These are phyloP conservation scores for Cosmopolites sordidus DNA, from an alignment of 2,888 invertebrate species.

Conservation along the genomic window DNA sequence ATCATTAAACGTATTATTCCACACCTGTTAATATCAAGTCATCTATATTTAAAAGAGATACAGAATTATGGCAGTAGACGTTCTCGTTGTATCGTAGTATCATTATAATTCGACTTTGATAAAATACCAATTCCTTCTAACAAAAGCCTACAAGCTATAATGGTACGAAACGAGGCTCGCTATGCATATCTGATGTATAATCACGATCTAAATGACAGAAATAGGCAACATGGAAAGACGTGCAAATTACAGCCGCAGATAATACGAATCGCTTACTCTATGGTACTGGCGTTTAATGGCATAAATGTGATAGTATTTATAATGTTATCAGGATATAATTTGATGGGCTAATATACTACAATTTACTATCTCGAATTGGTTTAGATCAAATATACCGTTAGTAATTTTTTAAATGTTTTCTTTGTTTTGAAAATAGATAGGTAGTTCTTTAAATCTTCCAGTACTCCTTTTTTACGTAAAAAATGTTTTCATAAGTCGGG, in stretches of 20 bases:
- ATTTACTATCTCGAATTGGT: no score
- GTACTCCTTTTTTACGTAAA: no score
- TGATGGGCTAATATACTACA: no score
- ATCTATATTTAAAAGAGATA: no score
- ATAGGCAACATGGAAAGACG: constrained; percentile 13
- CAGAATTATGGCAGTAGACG: not conserved
- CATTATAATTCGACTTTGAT: not conserved
- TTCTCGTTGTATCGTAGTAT: not conserved
- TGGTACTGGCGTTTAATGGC: constrained; percentile 2
- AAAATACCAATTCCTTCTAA: not conserved
- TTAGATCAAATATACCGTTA: no score
- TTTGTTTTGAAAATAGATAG: no score
- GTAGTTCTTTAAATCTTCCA: no score
- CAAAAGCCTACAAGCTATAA: not conserved
- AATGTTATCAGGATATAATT: no score
- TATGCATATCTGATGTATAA: constrained; percentile 5
- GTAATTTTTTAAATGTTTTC: no score
- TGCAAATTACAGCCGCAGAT: constrained; percentile 13
- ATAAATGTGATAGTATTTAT: not conserved
- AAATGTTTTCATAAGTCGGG: no score
- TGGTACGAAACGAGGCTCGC: not conserved
- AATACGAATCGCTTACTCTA: constrained; percentile 2
- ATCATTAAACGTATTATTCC: no score
- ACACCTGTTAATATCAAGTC: no score
- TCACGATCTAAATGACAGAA: constrained; percentile 18